Conservation (phyloP, 2,888 invertebrate genomes). For the Ophraella communa region DNA sequence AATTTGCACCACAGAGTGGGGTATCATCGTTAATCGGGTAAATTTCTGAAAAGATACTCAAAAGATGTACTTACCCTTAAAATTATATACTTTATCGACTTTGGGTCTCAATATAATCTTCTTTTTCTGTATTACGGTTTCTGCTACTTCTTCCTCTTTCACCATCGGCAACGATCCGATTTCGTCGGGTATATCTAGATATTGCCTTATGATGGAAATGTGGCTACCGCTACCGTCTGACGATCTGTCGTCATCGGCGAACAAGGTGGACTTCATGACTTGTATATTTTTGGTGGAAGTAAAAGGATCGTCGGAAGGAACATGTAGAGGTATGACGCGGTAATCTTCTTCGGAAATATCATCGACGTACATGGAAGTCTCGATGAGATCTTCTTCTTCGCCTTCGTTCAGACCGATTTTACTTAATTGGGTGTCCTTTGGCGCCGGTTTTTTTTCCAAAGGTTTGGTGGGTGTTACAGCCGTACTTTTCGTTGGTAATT, state of each 20-base stretch:
- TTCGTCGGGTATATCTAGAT: constrained; percentile 44
- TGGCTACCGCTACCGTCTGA: constrained; percentile 43
- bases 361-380: constrained; percentile 47
- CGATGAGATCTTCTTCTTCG: constrained; percentile 40
- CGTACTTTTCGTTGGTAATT: constrained; percentile 21
- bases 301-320: constrained; percentile 37
- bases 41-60: too few species aligned
- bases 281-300: constrained; percentile 42
- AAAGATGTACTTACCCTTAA: constrained; percentile 40
- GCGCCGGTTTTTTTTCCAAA: constrained; percentile 14
- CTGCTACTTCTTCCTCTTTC: constrained; percentile 34
- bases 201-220: constrained; percentile 43
- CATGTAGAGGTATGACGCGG: constrained; percentile 32
- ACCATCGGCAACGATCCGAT: constrained; percentile 38
- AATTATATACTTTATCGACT: constrained; percentile 43
- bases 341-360: constrained; percentile 45
- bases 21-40: too few species aligned
- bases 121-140: constrained; percentile 22
- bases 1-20: too few species aligned
- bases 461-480: neutral
- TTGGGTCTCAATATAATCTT: constrained; percentile 40
- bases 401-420: constrained; percentile 40
- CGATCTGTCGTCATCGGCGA: constrained; percentile 46
- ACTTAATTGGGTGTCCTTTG: constrained; percentile 13
- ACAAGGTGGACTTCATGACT: constrained; percentile 47